Evolutionary conservation across 2,888 invertebrate species (phyloP).

Genomic region (Parnassius apollo): DNA sequence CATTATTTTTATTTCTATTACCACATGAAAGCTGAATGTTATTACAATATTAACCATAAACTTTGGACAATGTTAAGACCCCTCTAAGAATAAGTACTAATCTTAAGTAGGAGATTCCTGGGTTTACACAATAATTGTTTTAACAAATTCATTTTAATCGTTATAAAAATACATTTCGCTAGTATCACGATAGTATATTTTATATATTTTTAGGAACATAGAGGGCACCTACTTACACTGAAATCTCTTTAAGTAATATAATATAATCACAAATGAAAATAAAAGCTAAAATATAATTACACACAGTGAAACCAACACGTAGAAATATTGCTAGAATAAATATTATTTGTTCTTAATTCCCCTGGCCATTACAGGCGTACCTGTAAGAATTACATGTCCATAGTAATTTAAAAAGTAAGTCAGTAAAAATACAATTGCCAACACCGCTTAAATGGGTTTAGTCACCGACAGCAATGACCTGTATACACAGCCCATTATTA

Average conservation of each 20-base stretch:
- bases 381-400: slow-evolving; percentile 59
- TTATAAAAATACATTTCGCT: slow-evolving; percentile 13
- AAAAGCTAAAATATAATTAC: slow-evolving; percentile 36
- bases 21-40: slow-evolving; percentile 56
- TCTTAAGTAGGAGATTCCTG: slow-evolving; percentile 75
- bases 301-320: slow-evolving; percentile 44
- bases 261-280: slow-evolving; percentile 41
- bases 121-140: slow-evolving; percentile 30
- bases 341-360: slow-evolving; percentile 60
- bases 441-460: slow-evolving; percentile 17
- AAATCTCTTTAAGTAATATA: slow-evolving; percentile 54
- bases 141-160: slow-evolving; percentile 32
- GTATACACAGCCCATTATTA: slow-evolving; percentile 33
- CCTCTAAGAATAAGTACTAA: slow-evolving; percentile 74
- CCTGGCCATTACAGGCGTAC: slow-evolving; percentile 69
- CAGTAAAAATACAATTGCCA: slow-evolving; percentile 3
- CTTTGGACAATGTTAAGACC: slow-evolving; percentile 58
- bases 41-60: slow-evolving; percentile 54
- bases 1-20: slow-evolving; percentile 71
- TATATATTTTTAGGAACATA: slow-evolving; percentile 56
- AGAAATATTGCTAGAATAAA: slow-evolving; percentile 45
- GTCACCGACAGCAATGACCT: slow-evolving; percentile 10
- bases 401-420: slow-evolving; percentile 18
- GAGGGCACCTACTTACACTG: slow-evolving; percentile 50
- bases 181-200: slow-evolving; percentile 20